Base-by-base conservation (phyloP, 1,140 invertebrate species). In the Chrysoperla carnea region DNA sequence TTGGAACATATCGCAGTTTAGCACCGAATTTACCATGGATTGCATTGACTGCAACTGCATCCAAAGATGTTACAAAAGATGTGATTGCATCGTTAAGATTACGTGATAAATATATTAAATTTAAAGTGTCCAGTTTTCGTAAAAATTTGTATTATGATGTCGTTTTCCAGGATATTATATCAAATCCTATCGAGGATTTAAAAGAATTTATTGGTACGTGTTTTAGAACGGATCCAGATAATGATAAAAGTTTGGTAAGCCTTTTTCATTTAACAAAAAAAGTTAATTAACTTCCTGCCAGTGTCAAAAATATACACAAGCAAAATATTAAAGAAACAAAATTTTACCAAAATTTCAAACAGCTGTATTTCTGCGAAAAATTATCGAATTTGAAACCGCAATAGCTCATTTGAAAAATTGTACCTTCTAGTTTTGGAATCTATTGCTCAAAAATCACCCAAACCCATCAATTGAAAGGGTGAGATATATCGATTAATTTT, bases 1-100 rank as follows among this genome's bases (percentile, higher is more conserved):
- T 98, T 3, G 86, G 84, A 7, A 52, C 70, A 12, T 58, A 95
- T 8, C 66, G 85, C 47, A 61, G 69, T 40, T 72, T 70, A 49
- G 83, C 80, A 59, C 72, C 72, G 36, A 62, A 68, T 37, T 72
- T 92, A 31, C 77, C 82, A 14, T 89, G 77, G 69, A 71, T 97
- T 15, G 92, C 91, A 1, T 58, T 98, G n/a, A 99, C 95, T 14
- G 95, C 95, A 5, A 99, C 95, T 1, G 89, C 89, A 8, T 29
- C 37, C 11, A 50, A 46, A 14, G 2, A 65, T 62, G 62, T 82
- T 1, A 68, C 68, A 8, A 72, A 75, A 50, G 79, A 83, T 52
- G 81, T 82, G 48, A 60, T 75, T 28, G 54, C 65, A 40, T 75
- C 72, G 49, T 60, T 82, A 29, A 70, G 65, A 40, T 69, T 85